Conservation (phyloP, 2,113 vertebrate genomes). For the Hypocryptadius cinnamomeus region DNA sequence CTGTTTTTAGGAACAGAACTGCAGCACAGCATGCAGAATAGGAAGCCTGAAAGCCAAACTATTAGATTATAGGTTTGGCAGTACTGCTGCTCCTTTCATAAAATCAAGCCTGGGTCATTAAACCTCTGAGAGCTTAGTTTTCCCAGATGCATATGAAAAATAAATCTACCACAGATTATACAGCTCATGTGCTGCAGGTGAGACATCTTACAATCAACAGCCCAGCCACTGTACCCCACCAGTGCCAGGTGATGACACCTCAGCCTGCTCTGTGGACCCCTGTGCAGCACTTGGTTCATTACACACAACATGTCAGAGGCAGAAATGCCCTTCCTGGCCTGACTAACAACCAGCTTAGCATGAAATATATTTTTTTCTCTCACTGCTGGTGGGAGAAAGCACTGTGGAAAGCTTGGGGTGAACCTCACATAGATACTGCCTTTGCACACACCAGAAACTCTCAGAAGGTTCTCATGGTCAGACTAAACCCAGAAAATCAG, state of each 20-base stretch:
- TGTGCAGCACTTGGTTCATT: not conserved
- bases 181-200: fast-evolving
- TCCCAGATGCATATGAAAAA: not conserved
- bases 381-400: not conserved
- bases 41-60: not conserved
- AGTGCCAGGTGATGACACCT: not conserved
- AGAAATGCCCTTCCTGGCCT: not conserved
- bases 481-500: not conserved
- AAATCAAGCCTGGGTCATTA: not conserved
- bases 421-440: not conserved
- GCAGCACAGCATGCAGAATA: not conserved
- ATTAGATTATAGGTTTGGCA: not conserved
- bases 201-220: not conserved
- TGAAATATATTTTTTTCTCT: not conserved
- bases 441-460: not conserved
- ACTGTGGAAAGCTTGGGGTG: not conserved
- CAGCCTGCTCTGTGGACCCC: fast-evolving
- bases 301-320: not conserved
- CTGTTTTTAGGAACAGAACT: not conserved
- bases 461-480: not conserved
- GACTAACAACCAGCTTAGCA: not conserved
- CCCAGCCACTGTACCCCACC: not conserved
- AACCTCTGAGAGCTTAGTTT: not conserved
- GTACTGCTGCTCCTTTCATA: not conserved
- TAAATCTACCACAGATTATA: not conserved